These are phyloP conservation scores for Linnaemya vulpina DNA, from an alignment of 2,888 invertebrate species.

Conservation along the genomic window DNA sequence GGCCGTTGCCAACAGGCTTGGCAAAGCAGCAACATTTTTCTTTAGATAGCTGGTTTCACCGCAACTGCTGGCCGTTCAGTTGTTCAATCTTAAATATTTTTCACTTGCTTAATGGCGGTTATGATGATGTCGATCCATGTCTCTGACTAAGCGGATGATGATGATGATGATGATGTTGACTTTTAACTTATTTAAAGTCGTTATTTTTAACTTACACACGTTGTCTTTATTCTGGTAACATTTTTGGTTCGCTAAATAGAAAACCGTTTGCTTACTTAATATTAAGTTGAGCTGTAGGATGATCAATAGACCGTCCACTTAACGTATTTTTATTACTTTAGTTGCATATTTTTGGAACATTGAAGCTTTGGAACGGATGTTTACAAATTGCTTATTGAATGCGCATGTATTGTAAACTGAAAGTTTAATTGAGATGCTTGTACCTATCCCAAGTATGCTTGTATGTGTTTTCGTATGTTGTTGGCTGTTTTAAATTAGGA, in stretches of 20 bases:
- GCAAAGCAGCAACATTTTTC: constrained; percentile 60
- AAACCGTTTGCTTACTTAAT: constrained; percentile 49
- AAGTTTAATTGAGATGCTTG: background rate
- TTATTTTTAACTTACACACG: constrained; percentile 19
- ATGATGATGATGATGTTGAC: constrained; percentile 29
- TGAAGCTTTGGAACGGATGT: constrained; percentile 44
- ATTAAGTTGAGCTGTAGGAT: constrained; percentile 21
- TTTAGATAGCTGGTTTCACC: constrained; percentile 67
- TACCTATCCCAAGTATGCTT: background rate
- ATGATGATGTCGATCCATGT: constrained; percentile 40
- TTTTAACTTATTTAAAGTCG: constrained; percentile 35
- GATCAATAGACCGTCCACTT: constrained; percentile 39
- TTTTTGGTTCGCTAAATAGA: constrained; percentile 38
- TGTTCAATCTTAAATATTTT: constrained; percentile 53
- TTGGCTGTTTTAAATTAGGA: background rate
- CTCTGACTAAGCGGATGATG: constrained; percentile 15
- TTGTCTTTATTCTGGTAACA: constrained; percentile 14
- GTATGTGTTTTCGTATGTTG: background rate
- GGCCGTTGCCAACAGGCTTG: constrained; percentile 58
- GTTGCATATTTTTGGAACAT: constrained; percentile 16
- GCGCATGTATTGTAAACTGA: background rate
- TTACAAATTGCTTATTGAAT: constrained; percentile 7
- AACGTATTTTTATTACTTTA: constrained; percentile 19
- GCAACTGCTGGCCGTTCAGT: constrained; percentile 13
- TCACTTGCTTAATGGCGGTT: constrained; percentile 44